Evolutionary conservation across 92 coral and sea anemone genomes (phyloP).

Genomic region (Siderastrea radians): DNA sequence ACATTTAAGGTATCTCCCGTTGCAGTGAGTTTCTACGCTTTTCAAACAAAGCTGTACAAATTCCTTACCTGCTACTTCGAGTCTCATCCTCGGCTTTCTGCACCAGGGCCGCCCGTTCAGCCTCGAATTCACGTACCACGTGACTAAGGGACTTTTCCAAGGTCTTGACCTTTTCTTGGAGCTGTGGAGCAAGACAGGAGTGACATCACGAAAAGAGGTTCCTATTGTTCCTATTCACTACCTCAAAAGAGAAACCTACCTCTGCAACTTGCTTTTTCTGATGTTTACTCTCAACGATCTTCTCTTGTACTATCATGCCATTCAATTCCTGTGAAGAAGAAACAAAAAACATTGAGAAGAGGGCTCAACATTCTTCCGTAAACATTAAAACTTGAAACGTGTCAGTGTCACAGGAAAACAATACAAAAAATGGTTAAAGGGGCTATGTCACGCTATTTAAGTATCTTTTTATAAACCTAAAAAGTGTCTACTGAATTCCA

Average conservation of each 20-base stretch:
- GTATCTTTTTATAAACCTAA: too few species aligned
- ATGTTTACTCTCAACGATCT: constrained; percentile 89
- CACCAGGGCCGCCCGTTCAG: constrained; percentile 79
- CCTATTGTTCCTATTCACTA: too few species aligned
- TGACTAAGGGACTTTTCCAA: constrained; percentile 95
- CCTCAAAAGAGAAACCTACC: constrained; percentile 46
- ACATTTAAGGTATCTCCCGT: too few species aligned
- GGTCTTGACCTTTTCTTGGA: constrained; percentile 94
- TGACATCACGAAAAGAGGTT: background rate
- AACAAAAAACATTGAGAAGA: background rate
- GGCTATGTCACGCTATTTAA: too few species aligned
- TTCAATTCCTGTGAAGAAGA: constrained; percentile 79
- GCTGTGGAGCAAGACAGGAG: constrained; percentile 37
- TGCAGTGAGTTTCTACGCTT: too few species aligned
- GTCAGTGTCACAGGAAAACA: background rate
- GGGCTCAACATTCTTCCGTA: too few species aligned
- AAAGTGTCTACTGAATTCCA: too few species aligned
- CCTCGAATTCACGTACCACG: constrained; percentile 96
- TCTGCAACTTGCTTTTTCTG: constrained; percentile 84
- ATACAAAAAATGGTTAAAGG: background rate
- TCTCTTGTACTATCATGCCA: constrained; percentile 98
- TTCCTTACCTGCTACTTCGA: constrained; percentile 74
- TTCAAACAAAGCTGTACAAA: too few species aligned
- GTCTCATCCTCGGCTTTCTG: constrained; percentile 81
- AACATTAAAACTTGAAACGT: too few species aligned